phyloP scores from a whole-genome alignment of 2,797 vertebrate species.

The Todus mexicanus region DNA sequence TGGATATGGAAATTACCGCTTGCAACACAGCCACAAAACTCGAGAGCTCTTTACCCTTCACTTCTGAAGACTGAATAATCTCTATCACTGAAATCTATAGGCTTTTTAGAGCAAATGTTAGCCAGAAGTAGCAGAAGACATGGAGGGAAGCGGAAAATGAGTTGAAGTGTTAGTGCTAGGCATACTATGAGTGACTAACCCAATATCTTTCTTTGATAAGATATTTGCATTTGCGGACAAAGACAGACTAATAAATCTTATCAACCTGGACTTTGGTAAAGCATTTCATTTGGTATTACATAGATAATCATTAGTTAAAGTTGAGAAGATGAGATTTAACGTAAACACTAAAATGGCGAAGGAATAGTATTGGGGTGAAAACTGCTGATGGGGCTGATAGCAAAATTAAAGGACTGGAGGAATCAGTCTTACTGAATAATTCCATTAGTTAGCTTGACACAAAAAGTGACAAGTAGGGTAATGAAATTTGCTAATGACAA shows the following conservation, averaged over 20 bases:
- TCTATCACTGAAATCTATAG: neutral
- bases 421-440: neutral
- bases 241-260: conserved; percentile 15
- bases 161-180: neutral
- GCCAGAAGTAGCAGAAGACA: neutral
- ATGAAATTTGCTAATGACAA: neutral
- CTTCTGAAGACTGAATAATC: neutral
- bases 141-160: neutral
- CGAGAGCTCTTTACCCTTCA: neutral
- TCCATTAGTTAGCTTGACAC: neutral
- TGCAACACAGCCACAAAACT: neutral
- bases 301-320: neutral
- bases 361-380: neutral
- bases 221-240: neutral
- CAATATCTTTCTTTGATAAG: neutral
- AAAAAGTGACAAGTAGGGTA: neutral
- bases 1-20: neutral
- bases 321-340: neutral
- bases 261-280: conserved; percentile 38
- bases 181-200: neutral
- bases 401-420: neutral
- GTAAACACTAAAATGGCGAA: neutral
- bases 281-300: neutral
- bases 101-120: neutral
- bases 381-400: neutral